Conservation (phyloP, 2,888 invertebrate genomes). For the Leptura quadrifasciata region DNA sequence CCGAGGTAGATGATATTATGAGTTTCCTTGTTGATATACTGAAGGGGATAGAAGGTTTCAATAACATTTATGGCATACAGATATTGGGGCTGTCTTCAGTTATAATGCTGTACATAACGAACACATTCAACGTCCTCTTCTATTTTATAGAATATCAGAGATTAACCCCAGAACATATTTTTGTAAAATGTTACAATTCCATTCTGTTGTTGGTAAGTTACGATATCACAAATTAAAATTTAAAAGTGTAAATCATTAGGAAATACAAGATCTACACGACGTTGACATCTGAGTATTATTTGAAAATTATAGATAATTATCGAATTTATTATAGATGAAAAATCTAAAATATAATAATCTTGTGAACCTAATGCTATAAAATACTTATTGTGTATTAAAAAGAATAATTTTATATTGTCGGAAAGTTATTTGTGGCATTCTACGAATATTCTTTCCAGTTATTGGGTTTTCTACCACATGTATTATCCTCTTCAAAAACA, state of each 20-base stretch:
- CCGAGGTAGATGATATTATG: conserved; percentile 18
- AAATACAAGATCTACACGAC: too few species aligned
- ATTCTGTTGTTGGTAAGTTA: conserved; percentile 17
- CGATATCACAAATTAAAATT: not conserved
- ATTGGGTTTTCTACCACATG: too few species aligned
- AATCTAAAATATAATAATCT: too few species aligned
- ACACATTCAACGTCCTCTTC: conserved; percentile 11
- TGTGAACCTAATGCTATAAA: too few species aligned
- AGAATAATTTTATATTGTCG: too few species aligned
- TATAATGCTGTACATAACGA: conserved; percentile 29
- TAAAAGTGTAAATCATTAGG: too few species aligned
- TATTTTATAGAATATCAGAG: not conserved
- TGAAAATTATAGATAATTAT: not conserved
- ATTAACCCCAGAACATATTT: not conserved
- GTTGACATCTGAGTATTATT: not conserved
- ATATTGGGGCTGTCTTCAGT: conserved; percentile 22
- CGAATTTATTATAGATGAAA: not conserved
- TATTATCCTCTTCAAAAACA: too few species aligned
- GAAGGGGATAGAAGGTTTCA: conserved; percentile 23
- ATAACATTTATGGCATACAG: conserved; percentile 30
- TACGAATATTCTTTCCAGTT: too few species aligned
- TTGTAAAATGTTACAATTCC: conserved; percentile 11
- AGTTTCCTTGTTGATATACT: conserved; percentile 8
- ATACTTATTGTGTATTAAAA: too few species aligned
- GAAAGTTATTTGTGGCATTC: too few species aligned